Percentiles rank a stretch among this genome's conserved stretches.
phyloP scores from a whole-genome alignment of 1,140 invertebrate species.

The Leucophenga varia region DNA sequence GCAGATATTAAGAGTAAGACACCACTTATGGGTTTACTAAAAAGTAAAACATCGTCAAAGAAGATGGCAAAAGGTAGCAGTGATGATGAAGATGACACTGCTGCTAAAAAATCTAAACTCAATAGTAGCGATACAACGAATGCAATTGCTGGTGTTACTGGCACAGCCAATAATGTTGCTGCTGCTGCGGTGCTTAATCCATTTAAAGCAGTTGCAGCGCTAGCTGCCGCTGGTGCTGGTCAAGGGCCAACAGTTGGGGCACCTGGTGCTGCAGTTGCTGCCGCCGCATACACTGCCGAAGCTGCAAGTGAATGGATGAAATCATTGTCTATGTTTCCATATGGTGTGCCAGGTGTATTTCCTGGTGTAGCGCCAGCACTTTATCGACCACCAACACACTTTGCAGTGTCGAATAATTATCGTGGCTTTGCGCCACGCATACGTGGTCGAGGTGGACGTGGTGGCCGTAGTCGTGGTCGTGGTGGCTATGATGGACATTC shows the following conservation, averaged over 20 bases:
- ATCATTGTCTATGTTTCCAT: conserved; percentile 46
- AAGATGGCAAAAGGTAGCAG: conserved; percentile 18
- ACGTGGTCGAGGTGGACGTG: conserved; percentile 30
- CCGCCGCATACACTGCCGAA: conserved; percentile 32
- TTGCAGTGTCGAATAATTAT: conserved; percentile 39
- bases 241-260: conserved; percentile 19
- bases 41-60: conserved; percentile 24
- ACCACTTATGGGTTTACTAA: conserved; percentile 39
- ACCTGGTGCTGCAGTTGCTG: conserved; percentile 14
- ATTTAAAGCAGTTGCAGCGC: conserved; percentile 30
- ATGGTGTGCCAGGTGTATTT: conserved; percentile 38
- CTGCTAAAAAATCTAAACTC: conserved; percentile 11
- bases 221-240: conserved; percentile 24
- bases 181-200: conserved; percentile 21
- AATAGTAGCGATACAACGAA: conserved; percentile 17
- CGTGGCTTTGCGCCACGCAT: conserved; percentile 42
- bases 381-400: conserved; percentile 32
- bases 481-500: conserved; percentile 30
- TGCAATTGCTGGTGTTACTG: neutral
- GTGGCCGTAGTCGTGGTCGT: conserved; percentile 28
- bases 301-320: conserved; percentile 51
- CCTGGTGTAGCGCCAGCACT: conserved; percentile 30
- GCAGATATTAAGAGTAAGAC: conserved; percentile 62
- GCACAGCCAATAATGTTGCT: neutral
- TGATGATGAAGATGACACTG: conserved; percentile 28